phyloP scores from a whole-genome alignment of 1,140 invertebrate genomes.

The Heliconius himera region DNA sequence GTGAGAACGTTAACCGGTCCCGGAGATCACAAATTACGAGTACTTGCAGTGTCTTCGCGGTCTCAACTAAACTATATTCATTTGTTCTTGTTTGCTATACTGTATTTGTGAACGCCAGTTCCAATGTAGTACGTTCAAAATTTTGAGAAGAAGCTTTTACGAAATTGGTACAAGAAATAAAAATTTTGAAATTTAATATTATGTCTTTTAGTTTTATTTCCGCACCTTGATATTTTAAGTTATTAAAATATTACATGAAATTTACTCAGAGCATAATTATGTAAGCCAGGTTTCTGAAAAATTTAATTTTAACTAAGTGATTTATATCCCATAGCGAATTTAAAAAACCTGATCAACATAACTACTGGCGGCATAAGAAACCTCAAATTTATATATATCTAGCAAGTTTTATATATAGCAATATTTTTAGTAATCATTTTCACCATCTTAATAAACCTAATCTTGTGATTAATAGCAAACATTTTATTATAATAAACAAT shows the following conservation, averaged over 20 bases:
- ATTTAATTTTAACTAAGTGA: no score
- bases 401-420: neutral
- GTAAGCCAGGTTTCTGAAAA: no score
- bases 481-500: neutral
- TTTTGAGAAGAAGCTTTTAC: conserved; percentile 28
- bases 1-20: conserved; percentile 47
- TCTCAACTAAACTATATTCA: conserved; percentile 62
- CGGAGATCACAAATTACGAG: conserved; percentile 59
- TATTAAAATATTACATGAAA: no score
- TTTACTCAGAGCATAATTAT: no score
- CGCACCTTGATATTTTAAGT: no score
- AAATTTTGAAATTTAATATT: neutral
- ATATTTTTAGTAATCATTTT: neutral
- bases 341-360: no score
- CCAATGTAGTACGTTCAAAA: conserved; percentile 21
- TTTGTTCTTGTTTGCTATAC: conserved; percentile 62
- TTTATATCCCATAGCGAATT: no score
- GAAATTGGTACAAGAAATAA: neutral
- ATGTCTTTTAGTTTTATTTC: neutral
- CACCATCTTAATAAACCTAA: neutral
- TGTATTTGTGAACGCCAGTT: conserved; percentile 55
- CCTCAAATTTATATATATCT: neutral
- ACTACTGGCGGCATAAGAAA: neutral
- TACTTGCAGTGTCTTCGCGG: conserved; percentile 56
- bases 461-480: neutral